These are phyloP conservation scores for Pterostichus niger DNA, from an alignment of 2,888 invertebrate species.

Conservation along the genomic window DNA sequence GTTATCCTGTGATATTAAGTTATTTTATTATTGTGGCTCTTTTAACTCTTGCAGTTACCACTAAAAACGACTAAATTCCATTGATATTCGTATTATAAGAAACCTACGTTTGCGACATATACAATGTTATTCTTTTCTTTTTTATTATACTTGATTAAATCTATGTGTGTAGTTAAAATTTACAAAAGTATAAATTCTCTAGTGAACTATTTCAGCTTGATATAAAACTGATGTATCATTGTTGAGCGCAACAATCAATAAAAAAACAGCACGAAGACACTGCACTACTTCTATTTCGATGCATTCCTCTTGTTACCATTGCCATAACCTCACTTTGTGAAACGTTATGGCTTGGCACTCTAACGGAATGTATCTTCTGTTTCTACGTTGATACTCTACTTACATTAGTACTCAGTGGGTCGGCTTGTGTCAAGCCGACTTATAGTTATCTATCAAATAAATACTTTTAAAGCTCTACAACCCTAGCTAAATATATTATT, in stretches of 20 bases:
- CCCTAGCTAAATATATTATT: slow-evolving; percentile 67
- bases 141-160: slow-evolving; percentile 57
- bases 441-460: slow-evolving; percentile 75
- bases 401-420: slow-evolving; percentile 51
- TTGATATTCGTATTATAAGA: slow-evolving; percentile 62
- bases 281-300: slow-evolving; percentile 59
- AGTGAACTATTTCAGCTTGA: slow-evolving; percentile 66
- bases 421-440: slow-evolving; percentile 73
- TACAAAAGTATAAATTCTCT: slow-evolving; percentile 67
- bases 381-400: slow-evolving; percentile 52
- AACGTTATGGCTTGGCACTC: background rate
- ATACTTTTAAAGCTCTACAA: slow-evolving; percentile 66
- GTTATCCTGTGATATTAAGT: slow-evolving; percentile 69
- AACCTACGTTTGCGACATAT: slow-evolving; percentile 62
- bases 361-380: slow-evolving; percentile 36
- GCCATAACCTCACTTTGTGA: slow-evolving; percentile 25
- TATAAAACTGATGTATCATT: slow-evolving; percentile 66
- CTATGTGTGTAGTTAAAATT: slow-evolving; percentile 66
- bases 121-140: slow-evolving; percentile 53
- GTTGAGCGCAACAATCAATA: slow-evolving; percentile 67
- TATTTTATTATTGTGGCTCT: slow-evolving; percentile 56
- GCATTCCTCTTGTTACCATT: slow-evolving; percentile 28
- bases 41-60: slow-evolving; percentile 59
- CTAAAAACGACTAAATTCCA: slow-evolving; percentile 57
- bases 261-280: slow-evolving; percentile 67